These are phyloP conservation scores for Drosophila prolongata DNA, from an alignment of 2,888 invertebrate species.

Conservation along the genomic window DNA sequence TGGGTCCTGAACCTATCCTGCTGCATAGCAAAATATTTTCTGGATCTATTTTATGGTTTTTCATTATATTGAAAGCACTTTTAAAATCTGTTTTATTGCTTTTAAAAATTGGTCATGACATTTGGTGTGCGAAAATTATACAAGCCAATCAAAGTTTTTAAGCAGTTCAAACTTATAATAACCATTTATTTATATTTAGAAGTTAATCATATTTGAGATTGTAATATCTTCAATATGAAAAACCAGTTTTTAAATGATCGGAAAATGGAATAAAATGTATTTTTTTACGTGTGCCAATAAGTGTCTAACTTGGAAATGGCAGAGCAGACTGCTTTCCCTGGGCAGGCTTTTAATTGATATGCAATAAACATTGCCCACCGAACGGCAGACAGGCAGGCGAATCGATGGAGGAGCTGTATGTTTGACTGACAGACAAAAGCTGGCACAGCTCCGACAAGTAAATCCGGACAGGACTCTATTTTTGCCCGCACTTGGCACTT, in stretches of 20 bases:
- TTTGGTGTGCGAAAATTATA: too few species aligned
- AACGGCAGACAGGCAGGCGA: constrained; percentile 45
- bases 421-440: constrained; percentile 34
- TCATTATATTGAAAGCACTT: background rate
- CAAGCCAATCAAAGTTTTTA: too few species aligned
- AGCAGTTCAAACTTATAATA: too few species aligned
- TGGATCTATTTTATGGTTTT: background rate
- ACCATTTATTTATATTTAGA: too few species aligned
- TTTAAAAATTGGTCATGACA: too few species aligned
- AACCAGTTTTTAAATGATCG: too few species aligned
- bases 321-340: background rate
- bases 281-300: constrained; percentile 13
- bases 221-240: too few species aligned
- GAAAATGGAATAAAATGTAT: background rate
- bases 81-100: too few species aligned
- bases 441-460: constrained; percentile 47
- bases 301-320: constrained; percentile 33
- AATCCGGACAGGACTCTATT: constrained; percentile 39
- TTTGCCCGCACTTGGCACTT: constrained; percentile 43
- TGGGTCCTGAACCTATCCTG: constrained; percentile 4
- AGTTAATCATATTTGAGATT: too few species aligned
- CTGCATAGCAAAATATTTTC: constrained; percentile 15
- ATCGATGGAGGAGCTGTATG: constrained; percentile 25
- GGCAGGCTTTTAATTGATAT: constrained; percentile 64
- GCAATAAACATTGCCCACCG: constrained; percentile 72